These are phyloP conservation scores for Tiphia femorata DNA, from an alignment of 2,888 invertebrate genomes.

Conservation along the genomic window DNA sequence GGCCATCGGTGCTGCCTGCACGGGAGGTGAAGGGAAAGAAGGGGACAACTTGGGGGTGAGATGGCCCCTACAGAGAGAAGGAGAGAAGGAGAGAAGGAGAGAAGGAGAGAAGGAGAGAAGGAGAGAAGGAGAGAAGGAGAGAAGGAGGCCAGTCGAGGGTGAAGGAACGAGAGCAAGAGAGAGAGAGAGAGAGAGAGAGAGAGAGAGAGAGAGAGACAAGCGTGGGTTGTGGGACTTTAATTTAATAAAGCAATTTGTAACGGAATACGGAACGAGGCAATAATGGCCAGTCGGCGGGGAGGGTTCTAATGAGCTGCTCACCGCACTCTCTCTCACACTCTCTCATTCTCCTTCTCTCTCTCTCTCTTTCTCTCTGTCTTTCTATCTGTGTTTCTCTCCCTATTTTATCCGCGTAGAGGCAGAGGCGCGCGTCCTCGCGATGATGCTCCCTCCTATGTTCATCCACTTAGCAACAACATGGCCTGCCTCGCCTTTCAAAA, in stretches of 20 bases:
- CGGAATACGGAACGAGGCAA: constrained; percentile 70
- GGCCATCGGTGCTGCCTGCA: constrained; percentile 2
- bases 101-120: constrained; percentile 22
- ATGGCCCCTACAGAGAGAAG: constrained; percentile 19
- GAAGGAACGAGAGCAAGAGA: constrained; percentile 22
- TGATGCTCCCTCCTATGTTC: background rate
- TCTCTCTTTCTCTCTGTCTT: background rate
- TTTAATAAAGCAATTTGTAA: constrained; percentile 70
- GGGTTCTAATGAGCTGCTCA: constrained; percentile 70
- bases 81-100: constrained; percentile 25
- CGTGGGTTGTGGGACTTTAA: constrained; percentile 66
- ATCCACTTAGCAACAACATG: background rate
- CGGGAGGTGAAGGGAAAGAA: constrained; percentile 7
- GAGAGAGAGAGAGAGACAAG: constrained; percentile 13
- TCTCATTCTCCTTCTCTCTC: background rate
- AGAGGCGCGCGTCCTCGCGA: too few species aligned
- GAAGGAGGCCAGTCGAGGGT: constrained; percentile 41
- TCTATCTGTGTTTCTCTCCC: too few species aligned
- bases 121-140: constrained; percentile 10
- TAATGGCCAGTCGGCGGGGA: constrained; percentile 67
- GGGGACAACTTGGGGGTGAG: constrained; percentile 43
- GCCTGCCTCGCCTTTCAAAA: background rate
- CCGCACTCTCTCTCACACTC: constrained; percentile 54
- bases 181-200: constrained; percentile 19
- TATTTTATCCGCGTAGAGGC: background rate